Percentiles rank a stretch among this genome's conserved stretches.
Evolutionary conservation across 2,797 vertebrate species (phyloP).

Genomic region (Sebastolobus altivelis): DNA sequence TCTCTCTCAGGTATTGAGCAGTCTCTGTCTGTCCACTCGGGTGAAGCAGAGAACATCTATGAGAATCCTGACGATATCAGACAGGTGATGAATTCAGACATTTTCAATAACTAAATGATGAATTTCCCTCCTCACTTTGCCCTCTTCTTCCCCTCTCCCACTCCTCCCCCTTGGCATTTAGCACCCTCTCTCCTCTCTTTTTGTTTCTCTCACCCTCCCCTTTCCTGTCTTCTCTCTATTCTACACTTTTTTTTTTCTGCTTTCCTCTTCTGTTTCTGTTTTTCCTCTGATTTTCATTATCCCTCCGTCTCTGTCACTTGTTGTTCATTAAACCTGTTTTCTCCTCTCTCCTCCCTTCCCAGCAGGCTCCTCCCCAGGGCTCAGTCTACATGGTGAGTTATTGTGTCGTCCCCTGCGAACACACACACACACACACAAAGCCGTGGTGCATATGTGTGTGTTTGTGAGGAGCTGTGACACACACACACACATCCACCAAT

Average conservation of each 20-base stretch:
- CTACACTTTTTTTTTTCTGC: constrained; percentile 16
- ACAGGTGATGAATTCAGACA: constrained; percentile 80
- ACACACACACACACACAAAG: constrained; percentile 33
- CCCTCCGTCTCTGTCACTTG: constrained; percentile 60
- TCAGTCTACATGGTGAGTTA: constrained; percentile 89
- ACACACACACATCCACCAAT: constrained; percentile 25
- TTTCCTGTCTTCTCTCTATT: constrained; percentile 24
- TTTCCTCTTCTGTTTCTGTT: constrained; percentile 24
- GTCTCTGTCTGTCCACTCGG: constrained; percentile 79
- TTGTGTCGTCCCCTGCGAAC: constrained; percentile 44
- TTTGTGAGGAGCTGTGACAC: constrained; percentile 41
- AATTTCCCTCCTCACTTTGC: constrained; percentile 23
- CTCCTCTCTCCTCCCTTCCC: constrained; percentile 54
- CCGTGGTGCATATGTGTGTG: constrained; percentile 31
- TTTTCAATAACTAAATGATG: constrained; percentile 45
- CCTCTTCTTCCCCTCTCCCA: constrained; percentile 3
- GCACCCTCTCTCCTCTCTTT: not conserved
- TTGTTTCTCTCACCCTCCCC: constrained; percentile 2
- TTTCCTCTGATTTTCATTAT: constrained; percentile 40
- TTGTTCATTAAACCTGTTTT: constrained; percentile 77
- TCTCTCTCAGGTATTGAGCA: constrained; percentile 79
- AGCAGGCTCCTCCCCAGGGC: constrained; percentile 79
- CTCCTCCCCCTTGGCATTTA: constrained; percentile 13
- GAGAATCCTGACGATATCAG: constrained; percentile 85
- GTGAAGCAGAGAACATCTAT: constrained; percentile 86